These are phyloP conservation scores for Hippolais icterina DNA, from an alignment of 2,113 vertebrate species.

Conservation along the genomic window DNA sequence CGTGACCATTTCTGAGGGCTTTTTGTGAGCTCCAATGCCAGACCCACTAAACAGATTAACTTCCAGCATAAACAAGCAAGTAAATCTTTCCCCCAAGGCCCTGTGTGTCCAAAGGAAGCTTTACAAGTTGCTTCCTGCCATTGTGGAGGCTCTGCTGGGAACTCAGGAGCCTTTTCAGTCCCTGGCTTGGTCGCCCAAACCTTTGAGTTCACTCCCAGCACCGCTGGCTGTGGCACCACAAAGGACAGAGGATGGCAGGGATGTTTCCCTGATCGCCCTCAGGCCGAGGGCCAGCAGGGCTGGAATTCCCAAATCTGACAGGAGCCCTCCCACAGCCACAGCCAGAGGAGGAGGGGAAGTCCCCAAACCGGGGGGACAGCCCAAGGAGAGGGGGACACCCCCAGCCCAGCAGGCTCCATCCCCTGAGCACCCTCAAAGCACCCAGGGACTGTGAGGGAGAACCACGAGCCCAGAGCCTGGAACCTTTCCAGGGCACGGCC, in stretches of 20 bases:
- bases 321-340: no score
- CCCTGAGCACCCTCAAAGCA: background rate
- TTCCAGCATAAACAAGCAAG: constrained; percentile 62
- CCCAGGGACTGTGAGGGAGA: background rate
- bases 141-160: constrained; percentile 61
- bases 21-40: constrained; percentile 45
- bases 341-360: background rate
- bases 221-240: background rate
- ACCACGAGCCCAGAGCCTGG: background rate
- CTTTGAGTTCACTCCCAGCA: background rate
- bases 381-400: background rate
- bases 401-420: background rate
- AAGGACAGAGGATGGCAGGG: background rate
- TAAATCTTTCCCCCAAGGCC: constrained; percentile 57
- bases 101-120: constrained; percentile 45
- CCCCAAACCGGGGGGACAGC: rapidly evolving
- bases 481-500: background rate
- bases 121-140: constrained; percentile 62
- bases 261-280: rapidly evolving
- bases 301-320: background rate
- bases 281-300: rapidly evolving
- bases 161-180: constrained; percentile 34
- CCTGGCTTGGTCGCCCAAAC: constrained; percentile 28
- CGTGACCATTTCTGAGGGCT: constrained; percentile 22
- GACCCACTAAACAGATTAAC: constrained; percentile 64